Evolutionary conservation across 2,113 vertebrate genomes (phyloP).

Genomic region (Propithecus coquereli): DNA sequence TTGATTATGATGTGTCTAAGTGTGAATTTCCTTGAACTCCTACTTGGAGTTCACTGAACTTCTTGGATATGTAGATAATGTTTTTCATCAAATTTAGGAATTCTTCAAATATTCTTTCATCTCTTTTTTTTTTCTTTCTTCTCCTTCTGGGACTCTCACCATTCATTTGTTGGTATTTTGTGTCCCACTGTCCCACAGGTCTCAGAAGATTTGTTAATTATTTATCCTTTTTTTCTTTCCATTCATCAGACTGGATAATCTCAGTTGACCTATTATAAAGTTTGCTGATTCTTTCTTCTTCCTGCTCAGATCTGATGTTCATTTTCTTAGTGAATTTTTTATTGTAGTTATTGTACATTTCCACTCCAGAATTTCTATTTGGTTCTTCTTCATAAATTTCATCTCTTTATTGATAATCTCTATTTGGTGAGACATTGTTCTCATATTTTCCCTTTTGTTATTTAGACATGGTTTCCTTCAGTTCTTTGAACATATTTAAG

Average conservation of each 20-base stretch:
- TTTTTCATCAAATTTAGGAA: not conserved
- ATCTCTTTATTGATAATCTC: not conserved
- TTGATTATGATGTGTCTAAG: not conserved
- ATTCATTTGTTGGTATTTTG: not conserved
- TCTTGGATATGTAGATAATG: not conserved
- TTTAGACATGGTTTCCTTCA: not conserved
- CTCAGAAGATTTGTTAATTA: not conserved
- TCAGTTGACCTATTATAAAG: not conserved
- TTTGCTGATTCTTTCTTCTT: not conserved
- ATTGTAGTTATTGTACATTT: not conserved
- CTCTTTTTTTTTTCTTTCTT: not conserved
- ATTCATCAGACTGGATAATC: not conserved
- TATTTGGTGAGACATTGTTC: not conserved
- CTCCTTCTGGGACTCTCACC: not conserved
- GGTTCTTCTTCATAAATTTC: not conserved
- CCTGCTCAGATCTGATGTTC: not conserved
- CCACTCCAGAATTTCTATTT: not conserved
- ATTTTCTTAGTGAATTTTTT: not conserved
- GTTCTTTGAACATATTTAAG: not conserved
- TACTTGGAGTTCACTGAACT: not conserved
- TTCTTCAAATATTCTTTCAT: not conserved
- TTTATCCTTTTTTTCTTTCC: not conserved
- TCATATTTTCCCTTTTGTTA: not conserved
- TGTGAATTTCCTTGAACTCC: not conserved
- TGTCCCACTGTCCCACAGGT: not conserved